These are phyloP conservation scores for Stenotaenia linearis DNA, from an alignment of 2,888 invertebrate genomes.

Conservation along the genomic window DNA sequence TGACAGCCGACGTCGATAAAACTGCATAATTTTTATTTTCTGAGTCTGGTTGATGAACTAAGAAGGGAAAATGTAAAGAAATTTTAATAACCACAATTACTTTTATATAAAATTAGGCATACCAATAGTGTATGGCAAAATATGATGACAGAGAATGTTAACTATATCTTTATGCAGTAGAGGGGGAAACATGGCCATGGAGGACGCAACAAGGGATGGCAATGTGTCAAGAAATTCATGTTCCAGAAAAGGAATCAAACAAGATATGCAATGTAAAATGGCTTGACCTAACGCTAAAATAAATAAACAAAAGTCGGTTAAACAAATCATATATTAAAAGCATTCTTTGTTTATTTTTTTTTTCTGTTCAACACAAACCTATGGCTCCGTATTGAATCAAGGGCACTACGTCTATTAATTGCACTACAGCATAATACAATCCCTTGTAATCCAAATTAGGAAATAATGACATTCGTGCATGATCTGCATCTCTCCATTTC, in stretches of 20 bases:
- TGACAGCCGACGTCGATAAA: conserved; percentile 63
- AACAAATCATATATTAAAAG: neutral
- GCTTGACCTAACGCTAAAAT: conserved; percentile 83
- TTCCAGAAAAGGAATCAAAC: conserved; percentile 91
- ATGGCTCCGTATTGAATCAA: conserved; percentile 81
- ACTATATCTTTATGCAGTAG: conserved; percentile 90
- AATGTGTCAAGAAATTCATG: conserved; percentile 92
- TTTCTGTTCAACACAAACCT: conserved; percentile 59
- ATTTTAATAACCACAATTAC: too few species aligned
- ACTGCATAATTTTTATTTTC: conserved; percentile 42
- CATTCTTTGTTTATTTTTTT: too few species aligned
- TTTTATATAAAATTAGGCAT: too few species aligned
- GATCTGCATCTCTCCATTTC: conserved; percentile 77
- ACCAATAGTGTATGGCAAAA: conserved; percentile 93
- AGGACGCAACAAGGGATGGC: conserved; percentile 88
- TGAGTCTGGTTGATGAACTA: conserved; percentile 33
- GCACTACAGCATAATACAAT: conserved; percentile 81
- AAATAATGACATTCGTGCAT: conserved; percentile 75
- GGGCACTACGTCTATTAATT: conserved; percentile 88
- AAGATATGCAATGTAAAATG: conserved; percentile 86
- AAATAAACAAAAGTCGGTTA: neutral
- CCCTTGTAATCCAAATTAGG: conserved; percentile 96
- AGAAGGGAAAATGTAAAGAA: conserved; percentile 19
- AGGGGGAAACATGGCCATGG: conserved; percentile 84
- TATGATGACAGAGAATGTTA: conserved; percentile 88